Conservation (phyloP, 2,797 vertebrate genomes). For the Malurus leucopterus region DNA sequence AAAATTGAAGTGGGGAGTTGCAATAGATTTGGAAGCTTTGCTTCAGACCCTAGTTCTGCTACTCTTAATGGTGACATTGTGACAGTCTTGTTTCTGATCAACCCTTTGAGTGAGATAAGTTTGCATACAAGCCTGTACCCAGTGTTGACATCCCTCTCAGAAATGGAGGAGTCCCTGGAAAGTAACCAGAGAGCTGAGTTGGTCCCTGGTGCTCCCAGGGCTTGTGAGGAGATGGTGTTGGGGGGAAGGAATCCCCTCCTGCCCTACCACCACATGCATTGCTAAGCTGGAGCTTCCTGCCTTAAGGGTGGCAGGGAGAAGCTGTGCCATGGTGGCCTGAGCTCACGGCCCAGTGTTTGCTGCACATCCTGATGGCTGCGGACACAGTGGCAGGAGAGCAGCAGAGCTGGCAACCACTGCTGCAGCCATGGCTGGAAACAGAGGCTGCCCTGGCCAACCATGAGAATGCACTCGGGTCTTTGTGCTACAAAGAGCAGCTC, state of each 20-base stretch:
- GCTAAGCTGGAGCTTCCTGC: neutral
- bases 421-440: no score
- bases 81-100: neutral
- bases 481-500: neutral
- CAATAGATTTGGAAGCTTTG: neutral
- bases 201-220: accelerated
- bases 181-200: neutral
- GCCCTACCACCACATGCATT: accelerated
- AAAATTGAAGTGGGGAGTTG: neutral
- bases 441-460: accelerated
- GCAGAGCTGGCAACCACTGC: neutral
- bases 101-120: neutral
- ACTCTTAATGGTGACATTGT: neutral
- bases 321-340: neutral
- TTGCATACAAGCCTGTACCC: neutral
- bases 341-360: neutral
- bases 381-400: neutral
- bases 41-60: neutral
- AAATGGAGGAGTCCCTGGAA: neutral
- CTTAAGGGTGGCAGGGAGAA: neutral
- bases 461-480: neutral
- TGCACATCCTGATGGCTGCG: neutral
- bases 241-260: neutral
- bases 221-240: no score
- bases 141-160: neutral